A percentile compares a stretch with the other conserved stretches of the same genome.
Conservation (phyloP, 2,113 vertebrate genomes). For the Amphiprion ocellaris region DNA sequence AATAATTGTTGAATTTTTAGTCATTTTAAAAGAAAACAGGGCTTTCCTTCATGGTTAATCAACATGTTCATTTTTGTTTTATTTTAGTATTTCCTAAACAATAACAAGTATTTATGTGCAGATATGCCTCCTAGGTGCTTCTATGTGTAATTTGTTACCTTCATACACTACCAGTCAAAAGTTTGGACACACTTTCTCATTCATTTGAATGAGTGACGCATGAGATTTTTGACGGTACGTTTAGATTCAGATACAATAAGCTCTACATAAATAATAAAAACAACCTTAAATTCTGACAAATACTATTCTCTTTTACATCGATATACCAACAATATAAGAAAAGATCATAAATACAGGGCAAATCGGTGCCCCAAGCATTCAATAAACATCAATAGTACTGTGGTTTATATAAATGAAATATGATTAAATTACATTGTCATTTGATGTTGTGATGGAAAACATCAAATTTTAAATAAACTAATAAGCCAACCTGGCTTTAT, state of each 20-base stretch:
- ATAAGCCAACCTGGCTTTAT: no score
- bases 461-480: no score
- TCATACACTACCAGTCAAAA: no score
- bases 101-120: no score
- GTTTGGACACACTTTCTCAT: no score
- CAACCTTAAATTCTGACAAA: constrained; percentile 70
- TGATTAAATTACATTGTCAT: constrained; percentile 62
- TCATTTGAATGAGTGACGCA: background rate
- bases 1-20: no score
- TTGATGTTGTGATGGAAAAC: constrained; percentile 1
- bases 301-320: constrained; percentile 75
- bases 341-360: constrained; percentile 24
- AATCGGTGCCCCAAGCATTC: constrained; percentile 62
- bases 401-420: constrained; percentile 55
- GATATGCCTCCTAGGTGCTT: no score
- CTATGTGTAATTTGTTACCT: no score
- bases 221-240: constrained; percentile 45
- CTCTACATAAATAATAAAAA: constrained; percentile 77
- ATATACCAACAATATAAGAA: constrained; percentile 76
- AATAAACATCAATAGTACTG: constrained; percentile 70
- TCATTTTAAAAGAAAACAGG: no score
- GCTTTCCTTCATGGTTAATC: no score
- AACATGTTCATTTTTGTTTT: no score
- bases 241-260: constrained; percentile 59
- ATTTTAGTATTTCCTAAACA: no score